Evolutionary conservation across 2,888 invertebrate species (phyloP), one percentile per base, ranked within the genome.

Genomic region (Deilephila porcellus): DNA sequence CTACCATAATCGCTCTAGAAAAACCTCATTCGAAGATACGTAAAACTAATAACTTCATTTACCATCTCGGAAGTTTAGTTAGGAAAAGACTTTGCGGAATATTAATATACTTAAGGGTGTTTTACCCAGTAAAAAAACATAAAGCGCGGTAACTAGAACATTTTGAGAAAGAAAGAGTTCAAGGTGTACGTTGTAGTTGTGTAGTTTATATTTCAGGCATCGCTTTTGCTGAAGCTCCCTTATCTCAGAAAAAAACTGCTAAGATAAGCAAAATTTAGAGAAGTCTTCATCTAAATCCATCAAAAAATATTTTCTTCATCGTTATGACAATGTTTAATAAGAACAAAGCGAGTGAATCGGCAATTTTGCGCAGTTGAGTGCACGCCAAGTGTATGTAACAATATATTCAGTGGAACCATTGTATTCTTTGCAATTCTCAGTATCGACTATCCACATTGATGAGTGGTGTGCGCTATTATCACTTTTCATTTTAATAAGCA

Each of bases 301-400:
- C 25, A 45, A 25, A 37, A 45, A 45, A 14, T 25, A 20, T 67
- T 67, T 67, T 67, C 52, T 25, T 67, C 45, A 25, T 20, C 8
- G 64, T n/a, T 17, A 25, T 52, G 67, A 52, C 67, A 67, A 67
- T 25, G 45, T 67, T 20, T 14, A 14, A 29, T 20, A 64, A 11
- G 25, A 25, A 67, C 45, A 45, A 52, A 52, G 67, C 20, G 3
- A 67, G 37, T 52, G 2, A 45, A 45, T 45, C 20, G 8, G 45
- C 25, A n/a, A 67, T 67, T 67, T 45, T 52, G 45, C 25, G 45
- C 67, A 67, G 25, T 67, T 67, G 67, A 67, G 25, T 17, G 45
- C 67, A 11, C 17, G 67, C 67, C 67, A 67, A 67, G 14, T 37
- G 63, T 17, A 5, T 67, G 67, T 25, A 67, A 45, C 25, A 67